Evolutionary conservation across 2,797 vertebrate species (phyloP).

Genomic region (Apodemus agrarius): DNA sequence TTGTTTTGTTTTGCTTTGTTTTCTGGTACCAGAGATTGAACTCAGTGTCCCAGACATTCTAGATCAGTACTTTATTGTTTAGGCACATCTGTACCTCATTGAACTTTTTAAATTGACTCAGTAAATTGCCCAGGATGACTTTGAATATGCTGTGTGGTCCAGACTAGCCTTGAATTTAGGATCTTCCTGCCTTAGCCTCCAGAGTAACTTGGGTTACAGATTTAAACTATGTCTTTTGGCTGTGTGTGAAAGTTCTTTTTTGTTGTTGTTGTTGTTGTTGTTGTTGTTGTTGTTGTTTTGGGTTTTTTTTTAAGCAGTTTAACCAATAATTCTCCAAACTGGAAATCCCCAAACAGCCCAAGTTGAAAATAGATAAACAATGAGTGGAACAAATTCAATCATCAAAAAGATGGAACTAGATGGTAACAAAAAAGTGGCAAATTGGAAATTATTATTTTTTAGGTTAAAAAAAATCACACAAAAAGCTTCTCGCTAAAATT

Average conservation of each 20-base stretch:
- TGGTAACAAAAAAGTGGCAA: background rate
- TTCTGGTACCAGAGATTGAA: background rate
- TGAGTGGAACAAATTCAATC: background rate
- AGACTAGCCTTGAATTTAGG: background rate
- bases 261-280: too few relatives aligned
- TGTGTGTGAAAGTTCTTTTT: background rate
- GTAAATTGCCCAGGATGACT: background rate
- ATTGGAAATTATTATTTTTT: conserved; percentile 2
- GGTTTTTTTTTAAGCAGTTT: background rate
- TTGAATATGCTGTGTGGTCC: background rate
- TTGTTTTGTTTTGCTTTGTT: background rate
- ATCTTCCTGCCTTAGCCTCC: background rate
- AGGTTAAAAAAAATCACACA: background rate
- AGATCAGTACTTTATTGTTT: background rate
- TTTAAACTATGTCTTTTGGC: background rate
- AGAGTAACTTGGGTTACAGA: background rate
- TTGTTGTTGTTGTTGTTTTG: too few relatives aligned
- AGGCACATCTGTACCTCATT: background rate
- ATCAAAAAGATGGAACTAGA: background rate
- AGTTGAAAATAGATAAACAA: background rate
- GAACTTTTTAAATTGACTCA: background rate
- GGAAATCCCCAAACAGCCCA: background rate
- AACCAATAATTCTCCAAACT: background rate
- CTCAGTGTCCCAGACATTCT: background rate
- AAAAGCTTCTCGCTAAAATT: background rate